Conservation (phyloP, 2,113 vertebrate genomes). For the Lates calcarifer region DNA sequence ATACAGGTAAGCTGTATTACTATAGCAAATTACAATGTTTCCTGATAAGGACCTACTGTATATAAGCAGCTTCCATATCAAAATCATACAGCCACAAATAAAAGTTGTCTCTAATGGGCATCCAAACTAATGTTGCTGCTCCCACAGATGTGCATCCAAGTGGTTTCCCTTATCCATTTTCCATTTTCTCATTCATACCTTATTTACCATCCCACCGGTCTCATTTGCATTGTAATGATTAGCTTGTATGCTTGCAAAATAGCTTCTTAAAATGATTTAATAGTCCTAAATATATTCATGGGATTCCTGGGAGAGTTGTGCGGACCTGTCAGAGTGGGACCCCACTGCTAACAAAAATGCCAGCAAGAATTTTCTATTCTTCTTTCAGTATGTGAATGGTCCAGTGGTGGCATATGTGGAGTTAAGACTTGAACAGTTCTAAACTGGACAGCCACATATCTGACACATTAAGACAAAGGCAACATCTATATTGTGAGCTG, state of each 20-base stretch:
- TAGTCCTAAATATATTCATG: conserved; percentile 83
- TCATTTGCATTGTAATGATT: conserved; percentile 85
- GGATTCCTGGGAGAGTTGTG: conserved; percentile 73
- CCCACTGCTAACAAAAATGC: conserved; percentile 44
- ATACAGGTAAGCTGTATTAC: conserved; percentile 9
- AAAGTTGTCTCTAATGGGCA: conserved; percentile 49
- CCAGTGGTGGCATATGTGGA: neutral
- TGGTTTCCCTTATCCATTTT: conserved; percentile 69
- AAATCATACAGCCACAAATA: conserved; percentile 55
- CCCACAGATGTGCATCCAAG: conserved; percentile 63
- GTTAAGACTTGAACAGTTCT: neutral
- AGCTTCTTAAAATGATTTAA: conserved; percentile 81
- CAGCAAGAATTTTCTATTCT: conserved; percentile 24
- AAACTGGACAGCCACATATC: neutral
- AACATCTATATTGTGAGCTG: neutral
- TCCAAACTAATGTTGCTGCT: conserved; percentile 56
- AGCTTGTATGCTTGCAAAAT: conserved; percentile 75
- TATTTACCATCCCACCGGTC: conserved; percentile 78
- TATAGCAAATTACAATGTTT: conserved; percentile 19
- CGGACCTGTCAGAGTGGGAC: conserved; percentile 68
- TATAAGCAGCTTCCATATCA: neutral
- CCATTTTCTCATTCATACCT: conserved; percentile 75
- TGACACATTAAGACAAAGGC: neutral
- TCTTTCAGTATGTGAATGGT: neutral
- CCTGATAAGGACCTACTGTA: neutral